Percentiles rank a stretch among this genome's conserved stretches.
These are phyloP conservation scores for Zophobas morio DNA, from an alignment of 1,140 invertebrate species.

Conservation along the genomic window DNA sequence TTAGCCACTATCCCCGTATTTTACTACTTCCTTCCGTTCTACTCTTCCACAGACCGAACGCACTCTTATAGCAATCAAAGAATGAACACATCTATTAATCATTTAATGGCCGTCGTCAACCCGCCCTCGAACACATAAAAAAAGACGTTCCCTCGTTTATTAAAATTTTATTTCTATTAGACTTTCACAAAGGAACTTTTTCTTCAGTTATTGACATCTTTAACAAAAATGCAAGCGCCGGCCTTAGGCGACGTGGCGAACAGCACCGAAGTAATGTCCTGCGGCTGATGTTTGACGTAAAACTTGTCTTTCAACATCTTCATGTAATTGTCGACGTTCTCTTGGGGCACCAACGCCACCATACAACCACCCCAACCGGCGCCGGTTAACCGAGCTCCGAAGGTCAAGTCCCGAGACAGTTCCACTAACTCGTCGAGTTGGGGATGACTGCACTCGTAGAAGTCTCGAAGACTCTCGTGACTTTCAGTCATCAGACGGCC, in stretches of 20 bases:
- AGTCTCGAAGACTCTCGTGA: constrained; percentile 85
- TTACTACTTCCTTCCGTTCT: constrained; percentile 29
- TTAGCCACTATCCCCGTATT: constrained; percentile 4
- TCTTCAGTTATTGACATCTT: constrained; percentile 34
- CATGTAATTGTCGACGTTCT: constrained; percentile 80
- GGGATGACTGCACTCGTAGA: constrained; percentile 96
- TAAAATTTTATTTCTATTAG: constrained; percentile 6
- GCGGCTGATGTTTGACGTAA: constrained; percentile 70
- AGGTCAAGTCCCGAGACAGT: constrained; percentile 79
- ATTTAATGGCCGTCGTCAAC: not conserved
- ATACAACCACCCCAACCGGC: constrained; percentile 98
- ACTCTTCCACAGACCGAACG: not conserved
- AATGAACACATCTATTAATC: not conserved
- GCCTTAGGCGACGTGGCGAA: constrained; percentile 73
- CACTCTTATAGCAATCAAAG: not conserved
- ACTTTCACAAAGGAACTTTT: constrained; percentile 15
- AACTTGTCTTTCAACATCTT: constrained; percentile 79
- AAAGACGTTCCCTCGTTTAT: not conserved
- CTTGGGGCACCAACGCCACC: constrained; percentile 84
- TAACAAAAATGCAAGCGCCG: constrained; percentile 67
- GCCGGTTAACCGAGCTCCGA: constrained; percentile 93
- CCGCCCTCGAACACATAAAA: not conserved
- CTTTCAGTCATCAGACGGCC: constrained; percentile 92
- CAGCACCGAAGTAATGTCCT: constrained; percentile 69
- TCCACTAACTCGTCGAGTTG: constrained; percentile 89